Percentiles rank a stretch among this genome's conserved stretches.
Conservation (phyloP, 2,797 vertebrate species). For the Ctenosaura bakeri region DNA sequence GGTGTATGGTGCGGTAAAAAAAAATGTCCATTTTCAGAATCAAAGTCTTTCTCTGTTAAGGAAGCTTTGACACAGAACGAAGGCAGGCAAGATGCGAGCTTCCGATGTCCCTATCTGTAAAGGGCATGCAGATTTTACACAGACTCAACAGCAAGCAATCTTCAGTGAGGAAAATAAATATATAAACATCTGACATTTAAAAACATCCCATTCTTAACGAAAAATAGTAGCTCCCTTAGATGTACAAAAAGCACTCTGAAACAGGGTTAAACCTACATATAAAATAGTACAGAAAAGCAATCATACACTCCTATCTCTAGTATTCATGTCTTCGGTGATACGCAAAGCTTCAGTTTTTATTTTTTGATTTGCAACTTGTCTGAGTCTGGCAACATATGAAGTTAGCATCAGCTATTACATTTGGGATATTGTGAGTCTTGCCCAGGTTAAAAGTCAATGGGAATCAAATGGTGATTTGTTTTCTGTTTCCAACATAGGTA, state of each 20-base stretch:
- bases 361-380: neutral
- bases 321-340: constrained; percentile 22
- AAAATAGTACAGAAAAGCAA: constrained; percentile 12
- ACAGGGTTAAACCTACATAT: neutral
- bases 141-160: constrained; percentile 36
- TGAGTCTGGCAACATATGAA: neutral
- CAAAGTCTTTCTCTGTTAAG: neutral
- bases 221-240: neutral
- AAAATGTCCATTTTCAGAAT: neutral
- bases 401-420: neutral
- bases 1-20: neutral
- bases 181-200: constrained; percentile 48
- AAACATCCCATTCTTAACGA: constrained; percentile 43
- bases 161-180: constrained; percentile 23
- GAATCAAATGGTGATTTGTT: neutral
- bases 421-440: neutral
- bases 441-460: neutral
- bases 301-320: constrained; percentile 11
- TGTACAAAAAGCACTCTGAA: constrained; percentile 32
- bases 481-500: neutral
- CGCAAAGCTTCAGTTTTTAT: neutral
- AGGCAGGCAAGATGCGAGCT: neutral
- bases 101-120: constrained; percentile 20
- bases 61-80: neutral
- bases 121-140: constrained; percentile 26